These are phyloP conservation scores for Nephrotoma guestfalica DNA, from an alignment of 2,888 invertebrate genomes.

Conservation along the genomic window DNA sequence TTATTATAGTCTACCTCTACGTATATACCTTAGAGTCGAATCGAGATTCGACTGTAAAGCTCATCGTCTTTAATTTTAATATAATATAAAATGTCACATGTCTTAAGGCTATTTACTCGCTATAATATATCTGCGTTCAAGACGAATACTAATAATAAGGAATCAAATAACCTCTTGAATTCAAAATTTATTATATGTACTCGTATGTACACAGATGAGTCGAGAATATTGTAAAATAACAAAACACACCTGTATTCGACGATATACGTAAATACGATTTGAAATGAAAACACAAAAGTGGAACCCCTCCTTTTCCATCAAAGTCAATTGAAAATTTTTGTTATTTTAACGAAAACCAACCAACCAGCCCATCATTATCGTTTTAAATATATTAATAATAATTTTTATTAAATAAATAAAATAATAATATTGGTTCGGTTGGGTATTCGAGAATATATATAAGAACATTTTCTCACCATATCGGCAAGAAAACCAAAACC, in stretches of 20 bases:
- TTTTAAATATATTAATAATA: not conserved
- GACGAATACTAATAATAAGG: not conserved
- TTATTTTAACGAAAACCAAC: not conserved
- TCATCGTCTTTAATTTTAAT: too few species aligned
- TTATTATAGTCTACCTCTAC: not conserved
- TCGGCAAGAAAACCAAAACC: not conserved
- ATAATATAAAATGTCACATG: not conserved
- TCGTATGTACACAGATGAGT: not conserved
- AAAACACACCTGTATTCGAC: not conserved
- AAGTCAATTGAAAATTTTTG: not conserved
- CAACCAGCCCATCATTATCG: not conserved
- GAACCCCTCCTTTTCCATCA: not conserved
- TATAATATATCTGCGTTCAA: not conserved
- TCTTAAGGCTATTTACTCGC: not conserved
- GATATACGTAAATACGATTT: not conserved
- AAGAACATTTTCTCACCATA: not conserved
- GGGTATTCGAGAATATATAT: not conserved
- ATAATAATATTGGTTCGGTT: not conserved
- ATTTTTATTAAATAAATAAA: not conserved
- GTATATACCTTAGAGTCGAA: not conserved
- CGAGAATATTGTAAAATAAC: not conserved
- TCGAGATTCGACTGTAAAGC: too few species aligned
- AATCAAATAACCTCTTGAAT: not conserved
- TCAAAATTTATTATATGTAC: not conserved
- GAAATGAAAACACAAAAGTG: not conserved